Evolutionary conservation across 2,797 vertebrate genomes (phyloP).

Genomic region (Antennarius maculatus): DNA sequence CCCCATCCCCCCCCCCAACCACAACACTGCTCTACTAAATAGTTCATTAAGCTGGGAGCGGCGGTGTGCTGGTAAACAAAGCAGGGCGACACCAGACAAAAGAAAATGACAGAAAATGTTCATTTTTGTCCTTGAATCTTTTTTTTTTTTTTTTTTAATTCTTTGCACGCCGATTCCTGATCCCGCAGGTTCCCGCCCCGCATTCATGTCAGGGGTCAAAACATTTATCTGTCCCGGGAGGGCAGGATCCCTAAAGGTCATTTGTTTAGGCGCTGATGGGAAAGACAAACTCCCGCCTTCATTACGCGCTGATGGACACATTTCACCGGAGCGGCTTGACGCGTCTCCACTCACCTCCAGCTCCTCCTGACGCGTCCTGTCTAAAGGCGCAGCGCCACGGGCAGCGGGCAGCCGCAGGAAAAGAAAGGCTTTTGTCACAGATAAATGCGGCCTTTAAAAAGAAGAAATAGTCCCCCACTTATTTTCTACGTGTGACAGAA

Average conservation of each 20-base stretch:
- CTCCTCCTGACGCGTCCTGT: slow-evolving; percentile 28
- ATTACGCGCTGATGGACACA: no score
- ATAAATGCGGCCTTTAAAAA: slow-evolving; percentile 32
- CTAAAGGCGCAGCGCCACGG: not conserved
- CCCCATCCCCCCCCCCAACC: not conserved
- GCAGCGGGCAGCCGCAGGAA: slow-evolving; percentile 1
- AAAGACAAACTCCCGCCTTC: no score
- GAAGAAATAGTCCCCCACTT: not conserved
- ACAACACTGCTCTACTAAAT: slow-evolving; percentile 8
- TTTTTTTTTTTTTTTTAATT: not conserved
- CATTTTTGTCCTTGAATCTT: not conserved
- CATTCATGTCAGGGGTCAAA: slow-evolving; percentile 19
- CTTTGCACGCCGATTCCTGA: not conserved
- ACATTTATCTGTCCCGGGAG: not conserved
- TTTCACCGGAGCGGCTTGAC: not conserved
- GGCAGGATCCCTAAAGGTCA: no score
- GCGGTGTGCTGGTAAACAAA: slow-evolving; percentile 6
- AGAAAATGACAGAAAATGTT: not conserved
- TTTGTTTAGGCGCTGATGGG: no score
- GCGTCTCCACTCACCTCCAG: slow-evolving; percentile 47
- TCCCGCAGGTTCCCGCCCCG: not conserved
- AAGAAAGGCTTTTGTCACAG: slow-evolving; percentile 11
- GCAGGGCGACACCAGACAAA: not conserved
- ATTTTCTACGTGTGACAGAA: slow-evolving; percentile 5
- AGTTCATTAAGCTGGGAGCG: slow-evolving; percentile 22